Conservation (phyloP, 1,140 invertebrate species). For the Watersipora subatra region DNA sequence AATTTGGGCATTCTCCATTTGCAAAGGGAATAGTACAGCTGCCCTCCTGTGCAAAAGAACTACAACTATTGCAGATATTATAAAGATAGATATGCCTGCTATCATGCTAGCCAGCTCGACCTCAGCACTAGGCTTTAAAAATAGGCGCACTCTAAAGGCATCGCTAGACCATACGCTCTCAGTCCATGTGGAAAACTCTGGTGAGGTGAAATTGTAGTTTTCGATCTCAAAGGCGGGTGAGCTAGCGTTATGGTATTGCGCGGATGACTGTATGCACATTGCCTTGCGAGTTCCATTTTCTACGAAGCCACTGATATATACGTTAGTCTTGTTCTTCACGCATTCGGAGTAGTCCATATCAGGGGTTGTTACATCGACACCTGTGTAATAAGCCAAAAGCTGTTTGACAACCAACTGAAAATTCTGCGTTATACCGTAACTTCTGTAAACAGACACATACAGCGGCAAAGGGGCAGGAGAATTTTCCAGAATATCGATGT, state of each 20-base stretch:
- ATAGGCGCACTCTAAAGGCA: slow-evolving; percentile 54
- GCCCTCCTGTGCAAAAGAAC: neutral
- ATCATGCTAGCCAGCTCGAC: slow-evolving; percentile 20
- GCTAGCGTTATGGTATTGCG: neutral
- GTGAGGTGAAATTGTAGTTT: slow-evolving; percentile 68
- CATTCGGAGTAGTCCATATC: slow-evolving; percentile 51
- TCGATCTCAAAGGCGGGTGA: slow-evolving; percentile 57
- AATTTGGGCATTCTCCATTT: too few relatives aligned
- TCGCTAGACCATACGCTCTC: slow-evolving; percentile 70
- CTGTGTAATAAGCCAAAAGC: neutral
- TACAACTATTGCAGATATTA: neutral
- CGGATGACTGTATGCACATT: neutral
- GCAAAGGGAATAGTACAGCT: neutral
- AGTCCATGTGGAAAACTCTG: slow-evolving; percentile 73
- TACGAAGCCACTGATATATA: slow-evolving; percentile 37
- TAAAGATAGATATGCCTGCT: neutral
- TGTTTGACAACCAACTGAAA: neutral
- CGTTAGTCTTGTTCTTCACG: slow-evolving; percentile 58
- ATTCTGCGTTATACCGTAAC: neutral
- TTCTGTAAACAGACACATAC: neutral
- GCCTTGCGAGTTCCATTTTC: neutral
- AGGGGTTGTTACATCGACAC: neutral
- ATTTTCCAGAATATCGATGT: neutral
- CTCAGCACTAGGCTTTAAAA: slow-evolving; percentile 53
- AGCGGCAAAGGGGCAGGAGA: neutral